Evolutionary conservation across 2,113 vertebrate species (phyloP).

Genomic region (Chrysemys picta): DNA sequence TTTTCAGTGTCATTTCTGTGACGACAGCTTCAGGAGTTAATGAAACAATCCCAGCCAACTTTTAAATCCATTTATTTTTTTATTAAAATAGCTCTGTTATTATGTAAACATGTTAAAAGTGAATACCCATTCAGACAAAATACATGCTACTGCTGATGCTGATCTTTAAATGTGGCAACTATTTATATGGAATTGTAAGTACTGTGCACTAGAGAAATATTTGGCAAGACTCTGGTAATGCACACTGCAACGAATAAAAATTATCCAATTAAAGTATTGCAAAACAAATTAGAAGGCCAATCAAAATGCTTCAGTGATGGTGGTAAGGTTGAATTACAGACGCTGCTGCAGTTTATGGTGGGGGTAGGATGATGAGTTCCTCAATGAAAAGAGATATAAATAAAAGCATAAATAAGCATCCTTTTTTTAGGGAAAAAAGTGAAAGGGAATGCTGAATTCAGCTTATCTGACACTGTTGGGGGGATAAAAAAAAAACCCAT

Average conservation of each 20-base stretch:
- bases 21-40: not conserved
- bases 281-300: constrained; percentile 2
- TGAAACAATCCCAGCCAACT: not conserved
- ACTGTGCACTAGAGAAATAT: not conserved
- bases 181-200: not conserved
- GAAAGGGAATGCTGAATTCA: not conserved
- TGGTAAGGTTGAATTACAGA: not conserved
- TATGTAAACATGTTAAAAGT: not conserved
- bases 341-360: not conserved
- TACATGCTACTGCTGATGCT: not conserved
- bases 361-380: not conserved
- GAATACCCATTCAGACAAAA: not conserved
- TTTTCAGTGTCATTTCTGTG: not conserved
- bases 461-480: not conserved
- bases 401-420: not conserved
- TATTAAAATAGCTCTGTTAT: not conserved
- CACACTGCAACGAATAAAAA: not conserved
- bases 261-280: not conserved
- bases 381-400: not conserved
- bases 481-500: not conserved
- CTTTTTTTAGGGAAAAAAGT: not conserved
- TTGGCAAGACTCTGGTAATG: not conserved
- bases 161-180: not conserved
- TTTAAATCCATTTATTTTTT: not conserved
- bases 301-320: not conserved